Conservation (phyloP, 2,797 vertebrate species). For the Sebastolobus altivelis region DNA sequence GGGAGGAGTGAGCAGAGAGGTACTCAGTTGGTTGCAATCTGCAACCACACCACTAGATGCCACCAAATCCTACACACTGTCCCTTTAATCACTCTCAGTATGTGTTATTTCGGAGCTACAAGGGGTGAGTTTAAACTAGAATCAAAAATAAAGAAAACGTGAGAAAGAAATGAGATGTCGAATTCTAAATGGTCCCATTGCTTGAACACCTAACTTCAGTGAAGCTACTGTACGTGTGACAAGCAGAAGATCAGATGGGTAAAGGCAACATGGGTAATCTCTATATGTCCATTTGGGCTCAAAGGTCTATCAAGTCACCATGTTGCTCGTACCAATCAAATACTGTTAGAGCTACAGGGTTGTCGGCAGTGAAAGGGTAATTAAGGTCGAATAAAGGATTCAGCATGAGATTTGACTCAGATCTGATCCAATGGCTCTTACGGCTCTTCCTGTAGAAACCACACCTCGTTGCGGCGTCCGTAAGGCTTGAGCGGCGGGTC, state of each 20-base stretch:
- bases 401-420: background rate
- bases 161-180: background rate
- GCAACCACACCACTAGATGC: too few species aligned
- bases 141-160: background rate
- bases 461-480: slow-evolving; percentile 92
- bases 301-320: slow-evolving; percentile 28
- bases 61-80: too few species aligned
- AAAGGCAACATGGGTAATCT: slow-evolving; percentile 60
- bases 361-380: slow-evolving; percentile 1
- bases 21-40: too few species aligned
- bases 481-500: slow-evolving; percentile 93
- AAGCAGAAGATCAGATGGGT: slow-evolving; percentile 33
- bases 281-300: slow-evolving; percentile 13
- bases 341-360: slow-evolving; percentile 38
- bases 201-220: slow-evolving; percentile 8
- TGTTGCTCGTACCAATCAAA: slow-evolving; percentile 36
- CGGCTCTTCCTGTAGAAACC: slow-evolving; percentile 90
- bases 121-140: background rate
- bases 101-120: background rate
- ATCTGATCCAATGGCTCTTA: slow-evolving; percentile 30
- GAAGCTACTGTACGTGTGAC: slow-evolving; percentile 10
- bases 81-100: background rate
- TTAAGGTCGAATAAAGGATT: slow-evolving; percentile 18
- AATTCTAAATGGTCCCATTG: slow-evolving; percentile 6
- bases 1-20: too few species aligned